A percentile compares a stretch with the other conserved stretches of the same genome.
Conservation (phyloP, 2,113 vertebrate genomes). For the Tiliqua scincoides region DNA sequence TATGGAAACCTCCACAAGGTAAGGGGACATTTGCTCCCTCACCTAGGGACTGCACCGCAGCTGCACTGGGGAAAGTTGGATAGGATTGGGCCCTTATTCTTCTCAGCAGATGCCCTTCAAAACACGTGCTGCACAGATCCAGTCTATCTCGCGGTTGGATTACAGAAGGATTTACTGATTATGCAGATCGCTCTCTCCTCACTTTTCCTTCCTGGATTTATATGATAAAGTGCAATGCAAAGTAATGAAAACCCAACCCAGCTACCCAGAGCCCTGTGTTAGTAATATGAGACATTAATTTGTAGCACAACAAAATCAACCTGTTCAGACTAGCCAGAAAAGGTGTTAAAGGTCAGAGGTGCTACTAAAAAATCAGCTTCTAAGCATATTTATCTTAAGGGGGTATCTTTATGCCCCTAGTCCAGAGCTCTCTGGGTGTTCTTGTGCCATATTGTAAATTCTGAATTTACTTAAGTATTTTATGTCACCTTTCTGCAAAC, state of each 20-base stretch:
- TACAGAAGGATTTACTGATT: slow-evolving; percentile 10
- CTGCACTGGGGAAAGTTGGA: too few species aligned
- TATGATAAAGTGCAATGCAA: slow-evolving; percentile 56
- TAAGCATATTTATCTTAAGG: too few species aligned
- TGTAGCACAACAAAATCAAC: slow-evolving; percentile 65
- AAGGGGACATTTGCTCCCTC: too few species aligned
- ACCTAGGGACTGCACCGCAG: too few species aligned
- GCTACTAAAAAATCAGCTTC: too few species aligned
- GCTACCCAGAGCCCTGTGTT: slow-evolving; percentile 18
- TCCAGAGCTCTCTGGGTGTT: too few species aligned
- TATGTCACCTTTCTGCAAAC: background rate
- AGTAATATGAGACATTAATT: slow-evolving; percentile 59
- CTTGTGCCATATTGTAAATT: too few species aligned
- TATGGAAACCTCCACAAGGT: too few species aligned
- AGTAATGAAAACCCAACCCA: slow-evolving; percentile 30
- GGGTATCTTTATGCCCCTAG: too few species aligned
- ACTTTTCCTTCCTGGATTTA: slow-evolving; percentile 13
- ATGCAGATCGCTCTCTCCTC: background rate
- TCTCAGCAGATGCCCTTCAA: background rate
- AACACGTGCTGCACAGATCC: background rate
- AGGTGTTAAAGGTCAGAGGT: slow-evolving; percentile 51
- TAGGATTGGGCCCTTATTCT: too few species aligned
- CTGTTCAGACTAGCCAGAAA: slow-evolving; percentile 45
- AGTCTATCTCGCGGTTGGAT: background rate
- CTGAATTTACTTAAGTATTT: too few species aligned